Evolutionary conservation across 2,113 vertebrate genomes (phyloP), one percentile per base, ranked within the genome.

Genomic region (Protobothrops mucrosquamatus): DNA sequence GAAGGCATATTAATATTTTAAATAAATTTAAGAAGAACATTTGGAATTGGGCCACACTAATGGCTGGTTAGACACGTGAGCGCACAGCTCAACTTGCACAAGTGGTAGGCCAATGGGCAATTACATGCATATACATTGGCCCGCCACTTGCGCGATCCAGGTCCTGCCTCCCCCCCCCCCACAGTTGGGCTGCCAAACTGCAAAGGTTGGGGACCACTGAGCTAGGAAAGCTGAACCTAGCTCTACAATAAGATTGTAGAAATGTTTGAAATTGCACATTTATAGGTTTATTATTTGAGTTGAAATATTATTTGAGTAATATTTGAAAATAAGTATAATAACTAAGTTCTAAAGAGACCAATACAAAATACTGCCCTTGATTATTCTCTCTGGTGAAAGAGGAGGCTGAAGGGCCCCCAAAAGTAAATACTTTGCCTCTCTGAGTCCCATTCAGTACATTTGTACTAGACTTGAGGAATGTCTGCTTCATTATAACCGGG

Each of bases 71-170:
- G 48, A 51, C 48, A 51, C 48, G 1, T 1, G 48, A 51, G 48
- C 8, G 8, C 48, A 51, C 48, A 51, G 61, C 29, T 64, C 61
- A 64, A n/a, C 26, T 64, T 64, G 11, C 29, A 64, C 26, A 6
- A 29, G 11, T 10, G 10, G 59, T 11, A 12, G 29, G 29, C 10
- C 61, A 64, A 4, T 29, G 61, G 26, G 11, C 61, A 64, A 64
- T 64, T 4, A 4, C n/a, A 29, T 12, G n/a, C 2, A n/a, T 64
- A 10, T 11, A 1, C 0, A 0, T 26, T n/a, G 11, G 4, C 29
- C 24, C 3, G 0, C 24, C 59, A 61, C 59, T 61, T 29, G 10
- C 9, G 24, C 26, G 14, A n/a, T 64, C 11, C 61, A 64, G 29
- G 14, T 64, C 26, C 26, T 11, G 3, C 14, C 26, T 64, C 26